Percentiles rank a stretch among this genome's conserved stretches.
Conservation (phyloP, 2,113 vertebrate species). For the Excalfactoria chinensis region DNA sequence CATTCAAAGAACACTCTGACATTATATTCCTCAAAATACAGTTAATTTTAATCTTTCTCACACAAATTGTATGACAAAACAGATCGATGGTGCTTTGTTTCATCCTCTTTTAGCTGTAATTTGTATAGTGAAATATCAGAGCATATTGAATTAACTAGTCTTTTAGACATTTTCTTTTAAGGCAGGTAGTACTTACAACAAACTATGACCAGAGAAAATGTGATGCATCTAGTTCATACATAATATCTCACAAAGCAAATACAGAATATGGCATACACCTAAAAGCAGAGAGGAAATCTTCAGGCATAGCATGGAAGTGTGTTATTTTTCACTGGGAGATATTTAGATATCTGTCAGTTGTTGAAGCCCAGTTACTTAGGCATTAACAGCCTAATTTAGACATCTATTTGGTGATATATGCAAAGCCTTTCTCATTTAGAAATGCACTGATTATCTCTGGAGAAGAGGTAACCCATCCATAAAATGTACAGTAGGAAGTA, state of each 20-base stretch:
- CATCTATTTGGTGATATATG: background rate
- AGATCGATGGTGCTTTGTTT: conserved; percentile 34
- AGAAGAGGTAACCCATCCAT: background rate
- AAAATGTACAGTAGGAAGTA: fast-evolving
- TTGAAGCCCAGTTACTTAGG: background rate
- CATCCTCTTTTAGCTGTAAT: background rate
- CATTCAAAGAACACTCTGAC: conserved; percentile 6
- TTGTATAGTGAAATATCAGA: background rate
- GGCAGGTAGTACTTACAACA: background rate
- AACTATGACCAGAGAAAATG: background rate
- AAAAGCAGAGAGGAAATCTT: background rate
- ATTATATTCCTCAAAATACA: conserved; percentile 13
- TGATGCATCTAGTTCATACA: background rate
- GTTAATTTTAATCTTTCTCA: conserved; percentile 52
- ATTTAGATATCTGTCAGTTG: background rate
- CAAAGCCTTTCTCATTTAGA: background rate
- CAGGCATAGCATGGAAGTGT: fast-evolving
- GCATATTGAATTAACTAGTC: background rate
- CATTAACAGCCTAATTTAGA: background rate
- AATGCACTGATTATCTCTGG: background rate
- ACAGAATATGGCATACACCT: background rate
- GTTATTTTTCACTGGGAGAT: background rate
- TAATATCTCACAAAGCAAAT: background rate
- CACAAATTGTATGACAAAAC: background rate
- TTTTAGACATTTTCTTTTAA: background rate